Evolutionary conservation across 2,113 vertebrate genomes (phyloP), one percentile per base, ranked within the genome.

Genomic region (Hippocampus barbouri): DNA sequence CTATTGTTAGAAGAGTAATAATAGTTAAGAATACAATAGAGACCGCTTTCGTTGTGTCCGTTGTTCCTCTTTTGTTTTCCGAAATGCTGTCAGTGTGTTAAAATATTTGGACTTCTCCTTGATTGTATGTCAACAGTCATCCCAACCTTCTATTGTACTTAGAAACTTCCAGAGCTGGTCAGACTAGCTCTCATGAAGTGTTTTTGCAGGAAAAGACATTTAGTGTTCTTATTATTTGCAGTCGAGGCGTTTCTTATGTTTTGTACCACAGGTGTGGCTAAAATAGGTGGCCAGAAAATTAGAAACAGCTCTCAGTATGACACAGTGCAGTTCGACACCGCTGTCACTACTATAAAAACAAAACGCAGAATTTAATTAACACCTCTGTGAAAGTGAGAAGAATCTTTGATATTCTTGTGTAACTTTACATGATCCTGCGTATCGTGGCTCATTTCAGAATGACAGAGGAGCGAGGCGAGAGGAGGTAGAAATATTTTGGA

Each of bases 61-160:
- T 16, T 64, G 21, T 64, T 64, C 62, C 62, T 64, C 62, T 64
- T 64, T 64, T 64, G 21, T 64, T 45, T 45, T 41, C 38, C 21
- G 21, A 41, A 21, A 41, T n/a, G 14, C 38, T n/a, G 21, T 45
- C 40, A 11, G 2, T 64, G n/a, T 64, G 38, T 45, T 15, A 45
- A 61, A 61, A 16, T 30, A 59, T 14, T 59, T 14, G 25, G 5
- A 51, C 49, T 54, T 54, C 27, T 34, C 27, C 14, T 7, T 30
- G 11, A 34, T 18, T 27, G 16, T 16, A 34, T 61, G 27, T 61
- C 27, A 34, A 34, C 21, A 6, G 23, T 12, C 23, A 14, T 61
- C 59, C 16, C 27, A 11, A 23, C n/a, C n/a, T 63, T 63, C 18
- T 7, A 10, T 63, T n/a, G 62, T 20, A 38, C 38, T n/a, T 47